Evolutionary conservation across 2,888 invertebrate genomes (phyloP).

Genomic region (Drosophila macrospina): DNA sequence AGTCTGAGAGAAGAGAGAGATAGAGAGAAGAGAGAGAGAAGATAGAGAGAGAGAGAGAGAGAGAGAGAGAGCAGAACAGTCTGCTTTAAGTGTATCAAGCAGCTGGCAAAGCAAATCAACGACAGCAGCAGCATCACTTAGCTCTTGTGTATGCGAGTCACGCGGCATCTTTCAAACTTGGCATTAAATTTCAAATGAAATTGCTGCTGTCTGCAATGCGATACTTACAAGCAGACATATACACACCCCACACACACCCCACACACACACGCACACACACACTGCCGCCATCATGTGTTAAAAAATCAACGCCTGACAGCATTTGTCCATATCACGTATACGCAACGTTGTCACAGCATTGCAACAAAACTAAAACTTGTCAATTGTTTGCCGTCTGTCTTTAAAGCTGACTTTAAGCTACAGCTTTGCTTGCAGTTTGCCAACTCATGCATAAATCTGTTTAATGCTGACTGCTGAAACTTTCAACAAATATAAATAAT

Average conservation of each 20-base stretch:
- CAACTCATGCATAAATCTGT: constrained; percentile 33
- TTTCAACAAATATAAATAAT: constrained; percentile 54
- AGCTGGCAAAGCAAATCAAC: constrained; percentile 31
- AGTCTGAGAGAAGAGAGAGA: background rate
- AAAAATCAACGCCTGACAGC: constrained; percentile 23
- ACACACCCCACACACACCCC: constrained; percentile 13
- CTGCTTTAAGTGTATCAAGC: constrained; percentile 46
- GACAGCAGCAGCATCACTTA: constrained; percentile 5
- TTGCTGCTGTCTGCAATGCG: constrained; percentile 77
- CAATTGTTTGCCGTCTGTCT: constrained; percentile 52
- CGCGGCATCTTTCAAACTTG: constrained; percentile 74
- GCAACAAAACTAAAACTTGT: constrained; percentile 63
- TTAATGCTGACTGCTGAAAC: constrained; percentile 19
- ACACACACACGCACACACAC: constrained; percentile 18
- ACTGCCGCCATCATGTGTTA: constrained; percentile 11
- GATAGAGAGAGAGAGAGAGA: background rate
- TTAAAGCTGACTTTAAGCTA: constrained; percentile 18
- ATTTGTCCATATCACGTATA: constrained; percentile 72
- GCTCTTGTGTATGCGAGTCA: constrained; percentile 66
- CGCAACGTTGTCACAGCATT: constrained; percentile 57
- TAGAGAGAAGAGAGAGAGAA: background rate
- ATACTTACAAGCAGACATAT: constrained; percentile 24
- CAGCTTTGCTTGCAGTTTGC: background rate
- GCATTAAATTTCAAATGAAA: constrained; percentile 81
- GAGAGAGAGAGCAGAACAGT: too few species aligned